Evolutionary conservation across 2,113 vertebrate genomes (phyloP).

Genomic region (Nycticryphes semicollaris): DNA sequence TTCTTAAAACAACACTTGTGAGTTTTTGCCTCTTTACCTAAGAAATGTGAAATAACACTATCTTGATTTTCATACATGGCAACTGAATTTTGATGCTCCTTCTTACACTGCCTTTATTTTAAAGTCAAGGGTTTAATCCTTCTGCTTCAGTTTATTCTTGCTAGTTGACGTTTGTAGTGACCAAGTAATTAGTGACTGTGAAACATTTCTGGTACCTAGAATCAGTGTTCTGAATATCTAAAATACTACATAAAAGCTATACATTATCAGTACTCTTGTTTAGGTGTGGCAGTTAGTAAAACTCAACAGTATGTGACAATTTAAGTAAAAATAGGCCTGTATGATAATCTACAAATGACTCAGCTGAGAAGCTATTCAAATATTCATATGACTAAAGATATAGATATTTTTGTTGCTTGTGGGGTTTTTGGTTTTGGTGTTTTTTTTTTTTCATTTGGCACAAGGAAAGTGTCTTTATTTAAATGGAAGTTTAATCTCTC

Average conservation of each 20-base stretch:
- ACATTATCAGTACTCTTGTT: not conserved
- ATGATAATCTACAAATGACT: slow-evolving; percentile 2
- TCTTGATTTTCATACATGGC: not conserved
- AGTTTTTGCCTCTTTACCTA: not conserved
- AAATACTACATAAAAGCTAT: not conserved
- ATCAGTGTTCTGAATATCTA: not conserved
- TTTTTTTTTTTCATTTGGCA: not conserved
- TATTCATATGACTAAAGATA: slow-evolving; percentile 15
- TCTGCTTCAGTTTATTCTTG: not conserved
- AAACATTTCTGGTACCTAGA: not conserved
- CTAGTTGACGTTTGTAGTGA: not conserved
- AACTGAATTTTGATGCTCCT: not conserved
- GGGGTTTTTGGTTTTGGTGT: not conserved
- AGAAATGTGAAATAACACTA: not conserved
- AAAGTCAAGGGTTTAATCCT: not conserved
- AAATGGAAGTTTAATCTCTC: not conserved
- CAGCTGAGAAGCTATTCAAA: not conserved
- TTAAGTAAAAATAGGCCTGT: not conserved
- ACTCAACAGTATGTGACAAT: not conserved
- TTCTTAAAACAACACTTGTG: not conserved
- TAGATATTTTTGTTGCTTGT: not conserved
- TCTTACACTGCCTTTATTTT: not conserved
- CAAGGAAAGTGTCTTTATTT: slow-evolving; percentile 14
- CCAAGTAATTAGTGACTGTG: not conserved
- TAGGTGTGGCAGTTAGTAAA: not conserved